Evolutionary conservation across 2,888 invertebrate species (phyloP).

Genomic region (Sericinus montela): DNA sequence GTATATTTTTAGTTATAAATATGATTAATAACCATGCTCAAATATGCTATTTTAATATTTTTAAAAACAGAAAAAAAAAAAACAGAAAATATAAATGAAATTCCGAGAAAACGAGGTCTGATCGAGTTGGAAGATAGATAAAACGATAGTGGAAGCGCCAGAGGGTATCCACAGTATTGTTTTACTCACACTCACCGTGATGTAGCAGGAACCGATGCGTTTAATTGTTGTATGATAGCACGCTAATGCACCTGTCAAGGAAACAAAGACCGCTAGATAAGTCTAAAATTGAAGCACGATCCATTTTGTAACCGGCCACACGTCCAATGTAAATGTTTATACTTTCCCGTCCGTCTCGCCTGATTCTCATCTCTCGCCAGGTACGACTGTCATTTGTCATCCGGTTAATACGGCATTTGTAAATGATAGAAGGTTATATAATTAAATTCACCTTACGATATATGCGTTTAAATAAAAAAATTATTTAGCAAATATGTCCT

Average conservation of each 20-base stretch:
- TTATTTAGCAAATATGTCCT: too few species aligned
- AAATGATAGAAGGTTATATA: too few species aligned
- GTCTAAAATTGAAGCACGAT: slow-evolving; percentile 68
- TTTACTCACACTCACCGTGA: slow-evolving; percentile 57
- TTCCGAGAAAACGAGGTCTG: slow-evolving; percentile 36
- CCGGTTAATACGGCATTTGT: slow-evolving; percentile 25
- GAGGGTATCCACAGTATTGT: slow-evolving; percentile 29
- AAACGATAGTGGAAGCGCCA: slow-evolving; percentile 21
- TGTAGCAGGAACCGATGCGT: slow-evolving; percentile 63
- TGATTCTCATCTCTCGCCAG: slow-evolving; percentile 60
- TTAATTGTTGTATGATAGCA: slow-evolving; percentile 76
- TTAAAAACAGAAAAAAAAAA: neutral
- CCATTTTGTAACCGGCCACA: slow-evolving; percentile 44
- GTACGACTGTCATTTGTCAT: slow-evolving; percentile 73
- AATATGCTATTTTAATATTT: too few species aligned
- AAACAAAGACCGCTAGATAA: slow-evolving; percentile 74
- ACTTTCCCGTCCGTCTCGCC: slow-evolving; percentile 57
- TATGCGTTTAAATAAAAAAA: too few species aligned
- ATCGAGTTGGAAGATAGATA: slow-evolving; percentile 28
- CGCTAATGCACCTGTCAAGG: slow-evolving; percentile 78
- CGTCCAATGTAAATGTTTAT: slow-evolving; percentile 76
- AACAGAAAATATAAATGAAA: slow-evolving; percentile 60
- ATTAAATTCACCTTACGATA: too few species aligned
- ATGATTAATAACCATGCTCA: too few species aligned
- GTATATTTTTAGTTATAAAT: too few species aligned